Percentiles rank a stretch among this genome's conserved stretches.
phyloP scores from a whole-genome alignment of 1,140 invertebrate genomes.

The Bombus waltoni region DNA sequence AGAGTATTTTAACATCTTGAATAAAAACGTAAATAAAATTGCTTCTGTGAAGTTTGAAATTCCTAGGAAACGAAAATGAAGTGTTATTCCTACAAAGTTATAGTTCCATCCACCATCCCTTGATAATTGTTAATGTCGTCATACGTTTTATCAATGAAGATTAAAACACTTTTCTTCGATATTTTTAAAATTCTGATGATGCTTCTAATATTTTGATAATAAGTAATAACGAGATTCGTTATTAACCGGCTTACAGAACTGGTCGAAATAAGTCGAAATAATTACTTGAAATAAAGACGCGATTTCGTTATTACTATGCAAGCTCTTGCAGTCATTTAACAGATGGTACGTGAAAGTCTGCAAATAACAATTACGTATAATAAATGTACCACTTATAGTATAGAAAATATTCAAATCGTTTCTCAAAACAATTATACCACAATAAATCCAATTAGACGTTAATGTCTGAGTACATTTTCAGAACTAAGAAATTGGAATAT shows the following conservation, averaged over 20 bases:
- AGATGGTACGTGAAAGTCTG: not conserved
- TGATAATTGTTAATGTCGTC: not conserved
- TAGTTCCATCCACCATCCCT: not conserved
- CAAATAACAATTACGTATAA: no score
- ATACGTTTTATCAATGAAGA: not conserved
- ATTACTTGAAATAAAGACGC: slow-evolving; percentile 1
- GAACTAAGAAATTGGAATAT: not conserved
- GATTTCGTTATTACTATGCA: not conserved
- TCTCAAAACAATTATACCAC: no score
- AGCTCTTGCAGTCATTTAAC: not conserved
- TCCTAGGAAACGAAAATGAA: no score
- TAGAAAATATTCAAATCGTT: no score
- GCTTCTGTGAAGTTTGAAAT: not conserved
- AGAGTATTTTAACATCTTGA: not conserved
- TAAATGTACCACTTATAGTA: no score
- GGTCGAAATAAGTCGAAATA: not conserved
- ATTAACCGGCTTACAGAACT: not conserved
- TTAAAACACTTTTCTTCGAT: not conserved
- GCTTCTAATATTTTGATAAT: not conserved
- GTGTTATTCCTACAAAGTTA: not conserved
- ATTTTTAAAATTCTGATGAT: not conserved
- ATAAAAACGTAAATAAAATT: not conserved
- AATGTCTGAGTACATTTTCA: not conserved
- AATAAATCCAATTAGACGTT: not conserved
- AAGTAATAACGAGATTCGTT: not conserved